Base-by-base conservation (phyloP, 2,888 invertebrate genomes). In the Erynnis tages region DNA sequence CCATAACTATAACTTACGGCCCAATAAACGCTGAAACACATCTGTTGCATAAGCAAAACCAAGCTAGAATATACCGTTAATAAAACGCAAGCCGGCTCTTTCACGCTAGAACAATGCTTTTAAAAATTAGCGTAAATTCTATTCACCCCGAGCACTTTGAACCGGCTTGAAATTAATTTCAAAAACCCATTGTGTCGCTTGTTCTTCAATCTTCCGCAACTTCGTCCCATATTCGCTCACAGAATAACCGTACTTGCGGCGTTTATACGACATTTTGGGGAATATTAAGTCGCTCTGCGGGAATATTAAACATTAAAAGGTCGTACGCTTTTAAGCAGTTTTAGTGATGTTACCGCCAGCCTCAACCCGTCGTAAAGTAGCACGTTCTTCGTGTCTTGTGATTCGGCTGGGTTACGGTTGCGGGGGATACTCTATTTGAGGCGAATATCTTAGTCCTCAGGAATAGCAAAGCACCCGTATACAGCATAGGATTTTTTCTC, bases 51-150 rank as follows among this genome's bases (percentile, higher is more conserved):
- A n/a, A n/a, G n/a, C 21, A 4, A 21, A 21, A 21, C 21, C 10
- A 37, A 37, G 19, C 19, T 37, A 21, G 19, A 17, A 19, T 11
- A 10, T 17, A 37, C 17, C 19, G 37, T 21, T n/a, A 4, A 19
- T 37, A 43, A 43, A 43, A 43, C 11, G 8, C 19, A 16, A 19
- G 7, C 2, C 6, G 30, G 10, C 7, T 17, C 10, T 30, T 19
- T 6, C 10, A n/a, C 19, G 11, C 13, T 3, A 43, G 23, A 44
- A 44, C 44, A 44, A 44, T 44, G 8, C 19, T 13, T 13, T 32
- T 44, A 29, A 32, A 32, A 44, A 44, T 44, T 7, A 44, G 32
- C 30, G 44, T 17, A 17, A 44, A 32, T 10, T 44, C 34, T 10
- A 8, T 44, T 32, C 44, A 29, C 5, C 19, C 7, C 13, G 32